Evolutionary conservation across 1,140 invertebrate species (phyloP), one percentile per base, ranked within the genome.

Genomic region (Pseudobourletiella spinata): DNA sequence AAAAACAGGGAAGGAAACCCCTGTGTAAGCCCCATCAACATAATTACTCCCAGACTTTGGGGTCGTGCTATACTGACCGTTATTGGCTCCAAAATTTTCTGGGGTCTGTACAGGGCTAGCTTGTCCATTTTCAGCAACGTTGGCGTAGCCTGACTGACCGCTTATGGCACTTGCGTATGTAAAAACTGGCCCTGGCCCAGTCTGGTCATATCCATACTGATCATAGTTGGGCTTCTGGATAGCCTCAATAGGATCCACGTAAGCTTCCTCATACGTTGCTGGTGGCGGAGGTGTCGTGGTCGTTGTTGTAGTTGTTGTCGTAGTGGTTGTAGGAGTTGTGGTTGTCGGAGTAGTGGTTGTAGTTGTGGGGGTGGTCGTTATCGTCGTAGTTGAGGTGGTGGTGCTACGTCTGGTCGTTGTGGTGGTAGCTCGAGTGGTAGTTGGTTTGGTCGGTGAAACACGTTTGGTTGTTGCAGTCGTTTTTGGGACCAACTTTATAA

Each of bases 1-100:
- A 35, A 59, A 64, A 4, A 60, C 50, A n/a, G n/a, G n/a, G 24
- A 61, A 61, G 15, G 63, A 60, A 1, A 65, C 63, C 2, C 55
- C 63, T 18, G 59, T 56, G 18, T 58, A 59, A 30, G 11, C 30
- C 57, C 18, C 51, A 32, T 28, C 29, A 18, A 35, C 6, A 28
- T 43, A n/a, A n/a, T n/a, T n/a, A n/a, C n/a, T n/a, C n/a, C n/a
- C n/a, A n/a, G n/a, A n/a, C n/a, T n/a, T n/a, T n/a, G n/a, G n/a
- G n/a, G n/a, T n/a, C n/a, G n/a, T n/a, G n/a, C n/a, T n/a, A n/a
- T n/a, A n/a, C n/a, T n/a, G n/a, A n/a, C n/a, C n/a, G n/a, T n/a
- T n/a, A n/a, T n/a, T n/a, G n/a, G n/a, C n/a, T n/a, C n/a, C n/a
- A n/a, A n/a, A n/a, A n/a, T n/a, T n/a, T n/a, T n/a, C n/a, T n/a